Evolutionary conservation across 1,140 invertebrate species (phyloP).

Genomic region (Papilio helenus): DNA sequence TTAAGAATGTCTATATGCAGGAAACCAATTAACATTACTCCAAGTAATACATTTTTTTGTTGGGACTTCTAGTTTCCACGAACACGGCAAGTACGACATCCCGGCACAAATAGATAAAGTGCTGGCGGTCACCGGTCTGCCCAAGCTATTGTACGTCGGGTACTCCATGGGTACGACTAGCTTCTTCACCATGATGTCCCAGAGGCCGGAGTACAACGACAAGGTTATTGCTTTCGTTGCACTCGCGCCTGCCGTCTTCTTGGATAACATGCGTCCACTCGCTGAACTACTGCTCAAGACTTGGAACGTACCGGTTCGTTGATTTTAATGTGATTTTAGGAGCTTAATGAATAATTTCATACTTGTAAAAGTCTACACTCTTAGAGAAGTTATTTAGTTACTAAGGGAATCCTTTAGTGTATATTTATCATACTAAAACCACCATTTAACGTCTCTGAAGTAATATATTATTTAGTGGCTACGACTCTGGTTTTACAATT

Average conservation of each 20-base stretch:
- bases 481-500: neutral
- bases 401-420: too few relatives aligned
- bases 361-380: too few relatives aligned
- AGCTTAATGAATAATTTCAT: too few relatives aligned
- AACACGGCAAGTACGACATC: conserved; percentile 84
- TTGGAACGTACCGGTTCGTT: conserved; percentile 58
- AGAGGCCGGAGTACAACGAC: conserved; percentile 83
- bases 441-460: too few relatives aligned
- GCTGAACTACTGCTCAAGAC: conserved; percentile 52
- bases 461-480: neutral
- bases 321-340: neutral
- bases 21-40: neutral
- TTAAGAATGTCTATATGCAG: too few relatives aligned
- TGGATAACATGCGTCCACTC: conserved; percentile 59
- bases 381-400: too few relatives aligned
- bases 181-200: conserved; percentile 85
- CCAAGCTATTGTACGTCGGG: conserved; percentile 84
- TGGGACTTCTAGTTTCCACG: conserved; percentile 63
- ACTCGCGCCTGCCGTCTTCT: conserved; percentile 71
- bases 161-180: conserved; percentile 85
- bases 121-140: conserved; percentile 80
- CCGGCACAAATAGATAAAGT: conserved; percentile 88
- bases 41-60: neutral
- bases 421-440: too few relatives aligned
- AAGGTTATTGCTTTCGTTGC: conserved; percentile 80